A percentile compares a stretch with the other conserved stretches of the same genome.
These are phyloP conservation scores for Dasypogon diadema DNA, from an alignment of 2,888 invertebrate species.

Conservation along the genomic window DNA sequence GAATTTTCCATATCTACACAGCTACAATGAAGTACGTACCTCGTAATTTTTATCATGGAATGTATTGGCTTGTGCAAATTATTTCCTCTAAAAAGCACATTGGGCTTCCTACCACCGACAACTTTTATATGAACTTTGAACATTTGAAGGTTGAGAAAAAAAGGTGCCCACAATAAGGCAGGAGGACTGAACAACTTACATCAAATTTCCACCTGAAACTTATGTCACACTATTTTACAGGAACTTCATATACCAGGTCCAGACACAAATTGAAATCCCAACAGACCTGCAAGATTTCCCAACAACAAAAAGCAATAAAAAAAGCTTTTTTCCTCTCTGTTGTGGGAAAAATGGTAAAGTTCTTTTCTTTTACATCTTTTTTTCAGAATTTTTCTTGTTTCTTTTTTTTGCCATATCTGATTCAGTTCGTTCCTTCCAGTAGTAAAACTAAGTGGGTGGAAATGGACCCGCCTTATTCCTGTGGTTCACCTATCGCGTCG, in stretches of 20 bases:
- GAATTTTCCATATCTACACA: too few relatives aligned
- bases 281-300: slow-evolving; percentile 15
- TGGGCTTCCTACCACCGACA: too few relatives aligned
- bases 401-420: slow-evolving; percentile 24
- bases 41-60: too few relatives aligned
- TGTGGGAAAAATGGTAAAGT: slow-evolving; percentile 39
- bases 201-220: slow-evolving; percentile 39
- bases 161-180: background rate
- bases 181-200: slow-evolving; percentile 13
- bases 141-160: too few relatives aligned
- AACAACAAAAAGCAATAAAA: slow-evolving; percentile 43
- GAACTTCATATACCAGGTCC: slow-evolving; percentile 21
- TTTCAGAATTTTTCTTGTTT: slow-evolving; percentile 37
- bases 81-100: too few relatives aligned
- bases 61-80: too few relatives aligned
- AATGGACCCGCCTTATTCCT: slow-evolving; percentile 55
- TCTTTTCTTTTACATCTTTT: slow-evolving; percentile 32
- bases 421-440: slow-evolving; percentile 45
- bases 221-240: slow-evolving; percentile 28
- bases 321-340: slow-evolving; percentile 21
- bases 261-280: slow-evolving; percentile 49
- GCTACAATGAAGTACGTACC: too few relatives aligned
- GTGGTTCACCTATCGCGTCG: slow-evolving; percentile 56
- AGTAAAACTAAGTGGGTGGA: slow-evolving; percentile 49
- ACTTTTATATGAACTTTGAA: too few relatives aligned